Base-by-base conservation (phyloP, 2,797 vertebrate genomes). In the Darevskia mixta region DNA sequence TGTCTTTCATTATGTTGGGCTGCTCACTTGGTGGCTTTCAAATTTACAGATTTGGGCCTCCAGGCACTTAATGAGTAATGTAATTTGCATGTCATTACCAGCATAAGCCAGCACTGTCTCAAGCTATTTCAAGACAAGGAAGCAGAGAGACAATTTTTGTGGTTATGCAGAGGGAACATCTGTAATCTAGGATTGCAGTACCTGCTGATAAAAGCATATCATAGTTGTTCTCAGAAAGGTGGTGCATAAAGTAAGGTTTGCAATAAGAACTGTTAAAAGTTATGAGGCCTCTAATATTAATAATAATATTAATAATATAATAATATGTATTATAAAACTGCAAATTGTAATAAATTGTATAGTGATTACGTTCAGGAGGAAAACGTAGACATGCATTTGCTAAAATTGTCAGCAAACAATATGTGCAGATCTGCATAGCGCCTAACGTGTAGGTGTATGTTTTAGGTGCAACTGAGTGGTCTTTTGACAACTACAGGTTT, bases 371-470 rank as follows among this genome's bases (percentile, higher is more conserved):
- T 76, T 45, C 43, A 35, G 6, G 1, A 76, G 20, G 23, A 43
- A 41, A 76, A 38, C 3, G 6, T 25, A 43, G 43, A 43, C 25
- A 27, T 43, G 27, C 23, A 43, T 25, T 76, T 27, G 29, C 17
- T 38, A 78, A 55, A 49, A 49, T 49, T 11, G 2, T 78, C 25
- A 18, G 11, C 45, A 29, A 15, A 2, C 2, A 23, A 27, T 43
- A 77, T 27, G 45, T 4, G 69, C 4, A n/a, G 11, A 49, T 38
- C n/a, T 81, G 17, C 23, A 38, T 38, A 41, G 38, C 29, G 27
- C 20, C 5, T 0, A 55, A 32, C 64, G 0, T 20, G 18, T 76
- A 38, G 11, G 77, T 77, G 27, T 2, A 27, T 2, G 2, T 0
- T 0, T 61, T 29, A 25, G 73, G 32, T 20, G 29, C 8, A 32